Percentiles rank a stretch among this genome's conserved stretches.
Evolutionary conservation across 2,113 vertebrate species (phyloP).

Genomic region (Stigmatopora argus): DNA sequence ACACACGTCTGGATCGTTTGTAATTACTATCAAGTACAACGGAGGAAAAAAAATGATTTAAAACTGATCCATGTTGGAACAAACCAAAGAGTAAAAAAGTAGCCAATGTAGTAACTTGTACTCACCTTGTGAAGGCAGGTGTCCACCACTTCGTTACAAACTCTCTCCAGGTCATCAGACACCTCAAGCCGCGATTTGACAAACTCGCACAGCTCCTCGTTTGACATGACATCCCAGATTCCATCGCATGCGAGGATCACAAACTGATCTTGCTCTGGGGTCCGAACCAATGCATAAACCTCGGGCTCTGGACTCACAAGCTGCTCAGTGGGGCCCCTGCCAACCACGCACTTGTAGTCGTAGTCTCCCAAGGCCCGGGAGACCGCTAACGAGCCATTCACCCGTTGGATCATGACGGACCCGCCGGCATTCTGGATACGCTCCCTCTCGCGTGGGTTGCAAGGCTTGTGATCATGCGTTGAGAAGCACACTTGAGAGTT

Average conservation of each 20-base stretch:
- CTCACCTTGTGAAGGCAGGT: constrained; percentile 98
- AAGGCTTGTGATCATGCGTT: constrained; percentile 98
- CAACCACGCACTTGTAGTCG: constrained; percentile 98
- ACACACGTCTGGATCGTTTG: too few species aligned
- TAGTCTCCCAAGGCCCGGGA: constrained; percentile 97
- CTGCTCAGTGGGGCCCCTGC: constrained; percentile 97
- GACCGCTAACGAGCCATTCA: constrained; percentile 95
- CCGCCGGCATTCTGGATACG: constrained; percentile 98
- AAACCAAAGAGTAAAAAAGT: too few species aligned
- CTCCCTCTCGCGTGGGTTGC: constrained; percentile 94
- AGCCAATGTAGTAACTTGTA: background rate
- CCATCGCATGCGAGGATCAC: constrained; percentile 95
- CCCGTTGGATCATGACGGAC: constrained; percentile 97
- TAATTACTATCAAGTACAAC: too few species aligned
- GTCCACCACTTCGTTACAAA: constrained; percentile 98
- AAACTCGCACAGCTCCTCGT: constrained; percentile 97
- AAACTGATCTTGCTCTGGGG: constrained; percentile 92
- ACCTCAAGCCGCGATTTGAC: constrained; percentile 94
- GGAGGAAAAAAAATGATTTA: too few species aligned
- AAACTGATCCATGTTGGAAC: too few species aligned
- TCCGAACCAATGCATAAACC: constrained; percentile 87
- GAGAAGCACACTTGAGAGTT: constrained; percentile 92
- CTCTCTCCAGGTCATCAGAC: constrained; percentile 90
- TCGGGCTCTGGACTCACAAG: constrained; percentile 97
- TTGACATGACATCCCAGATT: constrained; percentile 99